These are phyloP conservation scores for Leptinotarsa juncta DNA, from an alignment of 2,888 invertebrate species.

Conservation along the genomic window DNA sequence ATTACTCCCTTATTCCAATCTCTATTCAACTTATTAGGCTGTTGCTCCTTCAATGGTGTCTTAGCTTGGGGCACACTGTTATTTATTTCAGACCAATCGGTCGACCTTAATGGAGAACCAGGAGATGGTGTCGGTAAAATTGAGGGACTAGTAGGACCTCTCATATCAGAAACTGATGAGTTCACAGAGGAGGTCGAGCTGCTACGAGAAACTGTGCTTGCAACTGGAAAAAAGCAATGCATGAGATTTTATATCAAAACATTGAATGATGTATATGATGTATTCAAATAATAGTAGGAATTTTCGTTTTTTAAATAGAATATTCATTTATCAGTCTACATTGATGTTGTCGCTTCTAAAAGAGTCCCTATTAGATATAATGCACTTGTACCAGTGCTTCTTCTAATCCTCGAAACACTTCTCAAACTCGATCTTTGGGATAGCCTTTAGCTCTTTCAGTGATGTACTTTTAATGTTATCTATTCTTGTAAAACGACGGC, in stretches of 20 bases:
- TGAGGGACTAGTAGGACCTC: conserved; percentile 59
- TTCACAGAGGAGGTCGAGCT: conserved; percentile 75
- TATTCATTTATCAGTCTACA: too few relatives aligned
- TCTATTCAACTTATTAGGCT: conserved; percentile 59
- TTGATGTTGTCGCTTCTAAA: too few relatives aligned
- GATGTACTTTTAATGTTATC: too few relatives aligned
- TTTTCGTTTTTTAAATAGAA: too few relatives aligned
- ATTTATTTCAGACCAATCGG: conserved; percentile 69
- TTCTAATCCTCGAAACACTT: too few relatives aligned
- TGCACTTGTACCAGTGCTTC: too few relatives aligned
- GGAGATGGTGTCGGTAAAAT: conserved; percentile 61
- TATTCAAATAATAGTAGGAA: too few relatives aligned
- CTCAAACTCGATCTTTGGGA: too few relatives aligned
- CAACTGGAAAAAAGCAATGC: conserved; percentile 41
- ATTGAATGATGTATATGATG: too few relatives aligned
- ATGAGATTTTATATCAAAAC: not conserved
- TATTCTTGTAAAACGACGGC: too few relatives aligned
- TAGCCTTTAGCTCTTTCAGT: too few relatives aligned
- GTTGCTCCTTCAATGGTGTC: conserved; percentile 67
- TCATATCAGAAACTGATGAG: conserved; percentile 68
- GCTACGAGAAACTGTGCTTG: conserved; percentile 71
- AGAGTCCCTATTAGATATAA: too few relatives aligned
- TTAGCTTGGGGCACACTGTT: conserved; percentile 64
- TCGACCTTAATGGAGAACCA: conserved; percentile 64
- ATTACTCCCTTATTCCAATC: conserved; percentile 59